Conservation (phyloP, 2,888 invertebrate genomes). For the Aricia artaxerxes region DNA sequence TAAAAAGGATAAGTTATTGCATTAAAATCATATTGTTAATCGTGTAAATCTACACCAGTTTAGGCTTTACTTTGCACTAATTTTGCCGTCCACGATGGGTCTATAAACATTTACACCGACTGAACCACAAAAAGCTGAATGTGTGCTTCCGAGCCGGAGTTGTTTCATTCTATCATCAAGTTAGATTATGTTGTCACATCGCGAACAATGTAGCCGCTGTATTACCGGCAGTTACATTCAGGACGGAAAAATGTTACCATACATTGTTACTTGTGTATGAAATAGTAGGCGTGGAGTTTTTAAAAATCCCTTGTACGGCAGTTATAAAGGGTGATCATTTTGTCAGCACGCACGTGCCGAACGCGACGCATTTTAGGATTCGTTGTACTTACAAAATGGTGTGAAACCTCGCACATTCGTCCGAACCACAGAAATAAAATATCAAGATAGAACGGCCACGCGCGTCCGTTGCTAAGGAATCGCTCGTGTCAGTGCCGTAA, state of each 20-base stretch:
- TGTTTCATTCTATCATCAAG: slow-evolving; percentile 37
- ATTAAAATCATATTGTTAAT: neutral
- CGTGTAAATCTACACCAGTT: neutral
- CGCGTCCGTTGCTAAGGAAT: too few species aligned
- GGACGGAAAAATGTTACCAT: slow-evolving; percentile 8
- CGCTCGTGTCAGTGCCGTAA: too few species aligned
- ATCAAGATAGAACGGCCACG: too few species aligned
- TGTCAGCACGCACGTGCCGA: too few species aligned
- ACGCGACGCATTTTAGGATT: too few species aligned
- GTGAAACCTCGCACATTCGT: too few species aligned
- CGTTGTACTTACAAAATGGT: too few species aligned
- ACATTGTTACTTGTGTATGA: neutral
- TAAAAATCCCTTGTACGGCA: neutral
- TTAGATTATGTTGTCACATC: slow-evolving; percentile 41
- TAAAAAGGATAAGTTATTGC: too few species aligned
- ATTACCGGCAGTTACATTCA: slow-evolving; percentile 28
- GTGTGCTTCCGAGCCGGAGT: slow-evolving; percentile 24
- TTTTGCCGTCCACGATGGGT: neutral
- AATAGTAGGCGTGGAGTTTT: neutral
- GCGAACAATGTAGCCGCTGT: slow-evolving; percentile 32
- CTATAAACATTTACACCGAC: neutral
- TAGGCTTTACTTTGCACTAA: neutral
- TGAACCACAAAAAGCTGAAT: neutral
- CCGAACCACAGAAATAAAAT: too few species aligned
- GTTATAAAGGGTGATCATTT: too few species aligned